These are phyloP conservation scores for Apostichopus californicus DNA, from an alignment of 35 echinoderm and acorn worm genomes.

Conservation along the genomic window DNA sequence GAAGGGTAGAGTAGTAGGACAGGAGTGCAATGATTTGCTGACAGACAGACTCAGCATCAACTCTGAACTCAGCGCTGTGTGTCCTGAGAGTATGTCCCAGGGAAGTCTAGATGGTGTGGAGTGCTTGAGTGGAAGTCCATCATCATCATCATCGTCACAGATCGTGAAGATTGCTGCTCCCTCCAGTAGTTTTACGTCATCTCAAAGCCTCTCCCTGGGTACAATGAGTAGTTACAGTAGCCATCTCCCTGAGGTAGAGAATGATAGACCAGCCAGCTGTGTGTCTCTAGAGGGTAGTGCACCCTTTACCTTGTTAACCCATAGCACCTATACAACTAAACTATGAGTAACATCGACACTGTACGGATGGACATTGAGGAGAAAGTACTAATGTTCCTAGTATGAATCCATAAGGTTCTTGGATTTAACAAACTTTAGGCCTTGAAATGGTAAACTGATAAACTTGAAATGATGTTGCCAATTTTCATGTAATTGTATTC, in stretches of 20 bases:
- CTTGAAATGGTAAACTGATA: conserved; percentile 45
- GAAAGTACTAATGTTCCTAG: neutral
- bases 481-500: conserved; percentile 32
- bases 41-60: conserved; percentile 55
- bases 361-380: neutral
- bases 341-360: neutral
- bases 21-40: conserved; percentile 23
- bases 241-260: conserved; percentile 79
- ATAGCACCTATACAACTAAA: conserved; percentile 40
- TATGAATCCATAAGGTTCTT: neutral
- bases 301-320: conserved; percentile 22
- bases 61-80: conserved; percentile 81
- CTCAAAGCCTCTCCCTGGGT: conserved; percentile 51
- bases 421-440: neutral
- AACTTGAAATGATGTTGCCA: conserved; percentile 28
- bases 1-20: neutral
- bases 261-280: conserved; percentile 70
- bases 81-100: conserved; percentile 70
- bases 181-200: conserved; percentile 53
- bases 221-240: conserved; percentile 23
- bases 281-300: conserved; percentile 50
- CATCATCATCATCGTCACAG: neutral
- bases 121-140: neutral
- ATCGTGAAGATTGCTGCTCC: conserved; percentile 8
- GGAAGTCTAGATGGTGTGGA: conserved; percentile 61